Conservation (phyloP, 2,113 vertebrate genomes). For the Machaerirhynchus nigripectus region DNA sequence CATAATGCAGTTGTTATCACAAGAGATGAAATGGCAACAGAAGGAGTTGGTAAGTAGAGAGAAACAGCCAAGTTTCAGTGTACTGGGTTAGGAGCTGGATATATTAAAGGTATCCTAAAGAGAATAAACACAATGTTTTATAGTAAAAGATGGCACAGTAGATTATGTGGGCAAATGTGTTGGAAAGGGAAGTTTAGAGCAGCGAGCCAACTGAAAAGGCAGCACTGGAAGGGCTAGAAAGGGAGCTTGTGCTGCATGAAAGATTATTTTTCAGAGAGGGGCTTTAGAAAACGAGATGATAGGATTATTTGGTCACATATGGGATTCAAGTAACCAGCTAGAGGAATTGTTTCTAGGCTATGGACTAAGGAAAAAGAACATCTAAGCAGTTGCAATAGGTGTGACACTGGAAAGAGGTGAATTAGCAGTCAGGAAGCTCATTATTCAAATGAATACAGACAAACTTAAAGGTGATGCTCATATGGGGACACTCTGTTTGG, state of each 20-base stretch:
- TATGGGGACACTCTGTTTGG: neutral
- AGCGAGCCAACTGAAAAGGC: neutral
- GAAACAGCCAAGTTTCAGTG: neutral
- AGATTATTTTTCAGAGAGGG: neutral
- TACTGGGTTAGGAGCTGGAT: neutral
- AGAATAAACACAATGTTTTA: neutral
- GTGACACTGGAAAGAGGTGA: neutral
- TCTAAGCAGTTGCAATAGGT: neutral
- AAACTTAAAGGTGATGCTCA: neutral
- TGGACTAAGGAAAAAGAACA: neutral
- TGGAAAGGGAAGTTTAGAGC: neutral
- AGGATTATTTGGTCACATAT: neutral
- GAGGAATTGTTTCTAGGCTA: neutral
- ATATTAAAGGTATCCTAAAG: neutral
- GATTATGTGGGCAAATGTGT: neutral
- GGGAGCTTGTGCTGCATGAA: neutral
- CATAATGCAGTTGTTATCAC: neutral
- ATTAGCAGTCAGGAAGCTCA: constrained; percentile 1
- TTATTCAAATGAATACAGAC: constrained; percentile 15
- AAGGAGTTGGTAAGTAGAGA: neutral
- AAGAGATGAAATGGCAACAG: neutral
- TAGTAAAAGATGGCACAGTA: neutral
- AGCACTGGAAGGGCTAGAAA: neutral
- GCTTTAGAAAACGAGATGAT: neutral
- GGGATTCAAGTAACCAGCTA: neutral